These are phyloP conservation scores for Mythimna lalbum DNA, from an alignment of 2,888 invertebrate genomes.

Conservation along the genomic window DNA sequence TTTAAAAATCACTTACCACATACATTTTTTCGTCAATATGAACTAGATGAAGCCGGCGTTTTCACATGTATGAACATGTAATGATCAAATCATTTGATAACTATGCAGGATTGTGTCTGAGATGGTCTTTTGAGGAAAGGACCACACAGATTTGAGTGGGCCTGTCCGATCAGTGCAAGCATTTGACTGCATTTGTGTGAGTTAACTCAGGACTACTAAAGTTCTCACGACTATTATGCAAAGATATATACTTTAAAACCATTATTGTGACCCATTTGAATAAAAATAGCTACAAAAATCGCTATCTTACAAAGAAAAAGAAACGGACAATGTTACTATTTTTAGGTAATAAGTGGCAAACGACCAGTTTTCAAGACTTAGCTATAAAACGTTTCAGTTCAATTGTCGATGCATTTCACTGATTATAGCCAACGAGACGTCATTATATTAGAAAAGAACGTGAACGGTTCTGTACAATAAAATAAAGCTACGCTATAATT, in stretches of 20 bases:
- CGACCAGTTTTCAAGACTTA: slow-evolving; percentile 17
- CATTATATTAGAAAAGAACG: not conserved
- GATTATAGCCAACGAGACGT: slow-evolving; percentile 25
- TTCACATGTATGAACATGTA: too few relatives aligned
- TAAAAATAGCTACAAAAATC: not conserved
- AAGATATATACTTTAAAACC: not conserved
- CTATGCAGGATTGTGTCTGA: too few relatives aligned
- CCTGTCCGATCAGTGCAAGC: too few relatives aligned
- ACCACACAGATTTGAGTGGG: too few relatives aligned
- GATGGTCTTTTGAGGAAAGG: too few relatives aligned
- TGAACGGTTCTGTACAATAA: slow-evolving; percentile 38
- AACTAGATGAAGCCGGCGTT: too few relatives aligned
- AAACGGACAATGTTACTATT: slow-evolving; percentile 19
- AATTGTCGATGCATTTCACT: slow-evolving; percentile 22
- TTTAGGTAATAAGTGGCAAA: slow-evolving; percentile 32
- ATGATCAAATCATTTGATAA: too few relatives aligned
- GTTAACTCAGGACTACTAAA: too few relatives aligned
- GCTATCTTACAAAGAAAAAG: not conserved
- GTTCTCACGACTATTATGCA: too few relatives aligned
- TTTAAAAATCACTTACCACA: too few relatives aligned
- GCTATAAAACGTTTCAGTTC: slow-evolving; percentile 27
- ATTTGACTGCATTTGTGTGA: too few relatives aligned
- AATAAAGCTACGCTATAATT: not conserved
- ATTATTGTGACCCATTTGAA: slow-evolving; percentile 2
- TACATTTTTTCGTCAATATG: too few relatives aligned